Conservation (phyloP, 2,797 vertebrate species). For the Aphelocoma californica region DNA sequence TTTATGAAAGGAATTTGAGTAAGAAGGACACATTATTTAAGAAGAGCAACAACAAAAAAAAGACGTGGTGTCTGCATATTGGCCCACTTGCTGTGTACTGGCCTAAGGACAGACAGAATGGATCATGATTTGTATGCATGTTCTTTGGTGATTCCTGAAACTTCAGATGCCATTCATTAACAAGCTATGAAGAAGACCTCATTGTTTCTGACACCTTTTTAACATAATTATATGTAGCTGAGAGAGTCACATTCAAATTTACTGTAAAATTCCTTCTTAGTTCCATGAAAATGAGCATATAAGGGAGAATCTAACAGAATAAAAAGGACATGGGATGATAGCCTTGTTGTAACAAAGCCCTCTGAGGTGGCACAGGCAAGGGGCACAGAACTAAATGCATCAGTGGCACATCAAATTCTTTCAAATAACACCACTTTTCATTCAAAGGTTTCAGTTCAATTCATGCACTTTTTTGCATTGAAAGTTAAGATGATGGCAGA, state of each 20-base stretch:
- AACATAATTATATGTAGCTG: not conserved
- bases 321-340: not conserved
- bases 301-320: not conserved
- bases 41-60: not conserved
- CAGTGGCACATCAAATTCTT: not conserved
- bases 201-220: not conserved
- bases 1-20: not conserved
- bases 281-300: not conserved
- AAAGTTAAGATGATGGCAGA: not conserved
- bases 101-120: not conserved
- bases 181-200: not conserved
- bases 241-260: not conserved
- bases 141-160: not conserved
- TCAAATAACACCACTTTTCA: not conserved
- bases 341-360: not conserved
- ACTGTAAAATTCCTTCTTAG: not conserved
- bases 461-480: not conserved
- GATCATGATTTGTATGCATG: not conserved
- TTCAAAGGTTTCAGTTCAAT: not conserved
- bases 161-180: not conserved
- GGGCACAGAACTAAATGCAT: not conserved
- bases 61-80: rapidly evolving
- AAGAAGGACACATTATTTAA: not conserved
- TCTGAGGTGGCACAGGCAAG: not conserved
- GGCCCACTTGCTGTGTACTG: not conserved